Evolutionary conservation across 2,888 invertebrate genomes (phyloP).

Genomic region (Ctenicera cuprea): DNA sequence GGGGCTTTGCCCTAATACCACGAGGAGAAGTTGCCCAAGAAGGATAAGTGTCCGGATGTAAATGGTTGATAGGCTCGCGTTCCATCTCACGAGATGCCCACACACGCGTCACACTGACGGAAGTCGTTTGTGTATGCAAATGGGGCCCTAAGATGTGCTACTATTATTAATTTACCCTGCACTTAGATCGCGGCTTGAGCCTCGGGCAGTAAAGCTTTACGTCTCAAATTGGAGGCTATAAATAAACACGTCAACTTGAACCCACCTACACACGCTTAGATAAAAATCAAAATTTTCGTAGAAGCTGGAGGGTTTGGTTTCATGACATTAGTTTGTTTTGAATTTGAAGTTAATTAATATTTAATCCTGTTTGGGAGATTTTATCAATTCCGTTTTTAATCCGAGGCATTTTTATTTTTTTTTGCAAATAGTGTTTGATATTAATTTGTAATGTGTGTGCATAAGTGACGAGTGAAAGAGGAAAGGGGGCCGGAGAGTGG

Average conservation of each 20-base stretch:
- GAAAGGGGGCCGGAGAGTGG: too few relatives aligned
- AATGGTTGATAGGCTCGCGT: conserved; percentile 30
- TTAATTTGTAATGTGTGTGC: too few relatives aligned
- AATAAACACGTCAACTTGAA: conserved; percentile 32
- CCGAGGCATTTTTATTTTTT: too few relatives aligned
- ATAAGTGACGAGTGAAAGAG: too few relatives aligned
- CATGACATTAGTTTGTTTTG: neutral
- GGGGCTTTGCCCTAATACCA: neutral
- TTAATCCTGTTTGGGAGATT: neutral
- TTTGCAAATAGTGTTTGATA: too few relatives aligned
- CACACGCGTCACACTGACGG: conserved; percentile 42
- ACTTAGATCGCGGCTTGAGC: conserved; percentile 28
- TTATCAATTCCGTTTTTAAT: too few relatives aligned
- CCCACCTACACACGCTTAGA: conserved; percentile 14
- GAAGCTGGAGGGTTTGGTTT: neutral
- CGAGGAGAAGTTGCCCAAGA: conserved; percentile 23
- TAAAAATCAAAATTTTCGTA: conserved; percentile 29
- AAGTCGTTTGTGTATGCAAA: conserved; percentile 49
- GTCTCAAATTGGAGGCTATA: conserved; percentile 34
- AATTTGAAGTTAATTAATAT: neutral
- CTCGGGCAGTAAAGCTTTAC: conserved; percentile 11
- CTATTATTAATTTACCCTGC: conserved; percentile 45
- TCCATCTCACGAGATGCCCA: conserved; percentile 31
- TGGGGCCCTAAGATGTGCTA: conserved; percentile 45
- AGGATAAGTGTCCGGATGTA: conserved; percentile 32